Base-by-base conservation (phyloP, 2,113 vertebrate genomes). In the Corapipo altera region DNA sequence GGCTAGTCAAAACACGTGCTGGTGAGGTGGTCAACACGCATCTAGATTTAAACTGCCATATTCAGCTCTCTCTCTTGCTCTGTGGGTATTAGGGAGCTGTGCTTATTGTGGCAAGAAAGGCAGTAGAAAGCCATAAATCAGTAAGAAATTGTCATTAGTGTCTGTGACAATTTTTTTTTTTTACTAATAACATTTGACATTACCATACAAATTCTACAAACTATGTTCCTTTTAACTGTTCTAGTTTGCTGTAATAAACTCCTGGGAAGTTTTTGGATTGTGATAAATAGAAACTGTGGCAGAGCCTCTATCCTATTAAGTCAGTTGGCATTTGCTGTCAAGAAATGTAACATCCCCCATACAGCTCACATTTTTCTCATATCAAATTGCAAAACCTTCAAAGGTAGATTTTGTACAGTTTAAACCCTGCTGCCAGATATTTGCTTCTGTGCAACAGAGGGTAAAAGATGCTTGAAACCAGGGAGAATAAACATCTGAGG, bases 71-170 rank as follows among this genome's bases (percentile, higher is more conserved):
- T 79, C 30, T 80, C 51, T 72, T 82, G 33, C 81, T 83, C 77
- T 69, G 78, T 4, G 9, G 74, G 54, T 88, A 66, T 78, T 79
- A 67, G 32, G 81, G 61, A 91, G 30, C 70, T 88, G 66, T 67
- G 77, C 70, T 91, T 93, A 44, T 23, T 52, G 65, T 91, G 66
- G 66, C 77, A 89, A 87, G 87, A 77, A 91, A 93, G 37, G 23
- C 78, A 93, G 61, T 86, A 91, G 74, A 58, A 95, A 85, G 39
- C 61, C 49, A 46, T 91, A 88, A 91, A 90, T 94, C 85, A 83
- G 82, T 61, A 70, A 46, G 28, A 83, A 94, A 76, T 79, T 69
- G 41, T 70, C 85, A 90, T 88, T 91, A 97, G 54, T 58, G 46
- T 44, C 49, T 91, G 20, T 54, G 72, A 85, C 24, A 90, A 57